Evolutionary conservation across 2,888 invertebrate genomes (phyloP).

Genomic region (Galeruca laticollis): DNA sequence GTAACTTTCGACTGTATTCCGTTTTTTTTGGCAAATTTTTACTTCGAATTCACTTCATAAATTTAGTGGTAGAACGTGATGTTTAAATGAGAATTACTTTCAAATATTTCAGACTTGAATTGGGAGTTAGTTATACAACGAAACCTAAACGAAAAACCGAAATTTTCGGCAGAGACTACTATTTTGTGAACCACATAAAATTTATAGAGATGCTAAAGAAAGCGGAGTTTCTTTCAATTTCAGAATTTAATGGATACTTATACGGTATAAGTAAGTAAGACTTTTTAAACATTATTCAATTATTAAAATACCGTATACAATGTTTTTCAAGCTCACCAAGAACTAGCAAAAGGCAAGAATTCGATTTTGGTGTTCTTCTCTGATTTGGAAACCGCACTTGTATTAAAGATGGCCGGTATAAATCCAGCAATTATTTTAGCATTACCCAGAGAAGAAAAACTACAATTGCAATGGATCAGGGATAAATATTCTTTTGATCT

Average conservation of each 20-base stretch:
- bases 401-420: conserved; percentile 61
- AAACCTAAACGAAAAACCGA: conserved; percentile 55
- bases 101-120: conserved; percentile 38
- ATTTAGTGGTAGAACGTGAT: no score
- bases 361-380: conserved; percentile 63
- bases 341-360: conserved; percentile 58
- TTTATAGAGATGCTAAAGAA: conserved; percentile 63
- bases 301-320: neutral
- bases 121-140: conserved; percentile 64
- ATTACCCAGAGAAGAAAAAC: conserved; percentile 59
- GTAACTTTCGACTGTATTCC: no score
- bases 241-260: conserved; percentile 63
- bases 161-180: conserved; percentile 58
- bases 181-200: conserved; percentile 59
- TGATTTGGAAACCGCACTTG: conserved; percentile 63
- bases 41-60: no score
- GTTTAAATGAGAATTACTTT: no score
- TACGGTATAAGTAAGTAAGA: conserved; percentile 64
- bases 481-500: conserved; percentile 21
- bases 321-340: conserved; percentile 57
- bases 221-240: conserved; percentile 65
- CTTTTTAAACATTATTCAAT: neutral
- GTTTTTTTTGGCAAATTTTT: no score
- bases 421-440: conserved; percentile 63
- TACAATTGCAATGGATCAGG: conserved; percentile 60